Base-by-base conservation (phyloP, 2,113 vertebrate species). In the Marmota monax region DNA sequence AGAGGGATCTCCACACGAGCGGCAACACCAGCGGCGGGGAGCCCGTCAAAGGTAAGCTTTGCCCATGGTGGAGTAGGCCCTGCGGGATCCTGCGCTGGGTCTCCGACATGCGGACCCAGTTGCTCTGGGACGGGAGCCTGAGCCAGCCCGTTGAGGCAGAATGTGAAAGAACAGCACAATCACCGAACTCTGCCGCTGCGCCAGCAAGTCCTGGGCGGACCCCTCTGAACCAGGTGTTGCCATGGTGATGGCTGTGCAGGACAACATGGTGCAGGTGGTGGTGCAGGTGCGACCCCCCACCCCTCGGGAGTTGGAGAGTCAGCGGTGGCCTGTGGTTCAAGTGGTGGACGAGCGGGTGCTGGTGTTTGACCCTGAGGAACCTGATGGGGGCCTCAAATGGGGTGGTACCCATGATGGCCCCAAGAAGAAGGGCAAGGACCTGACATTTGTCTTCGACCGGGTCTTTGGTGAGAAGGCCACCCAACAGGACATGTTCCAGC, bases 401-500 rank as follows among this genome's bases (percentile, higher is more conserved):
- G 89, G 65, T 8, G 42, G 88, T 0, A 3, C 63, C 14, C 96
- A 96, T 1, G 98, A 98, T 0, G 97, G 97, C n/a, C 37, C 95
- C 34, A 97, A 56, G 76, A 97, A 88, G 39, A 98, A 96, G 56
- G 93, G 96, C 89, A 98, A 97, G 95, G 98, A 96, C 67, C 51
- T 99, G 88, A 97, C 86, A 0, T 99, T 99, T 0, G 80, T 93
- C 90, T 99, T 99, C 4, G 98, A 99, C 73, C 97, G 74, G 2
- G 98, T 99, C 16, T 99, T 99, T 0, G 96, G 88, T 0, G 98
- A 98, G 94, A 86, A 0, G 0, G 97, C 98, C 84, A 97, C 96
- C 0, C 99, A 99, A 20, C 97, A 98, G 69, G 98, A 99, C 1
- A 98, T 98, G 48, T 98, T 99, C 96, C 96, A 98, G 97, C 98